Conservation (phyloP, 2,888 invertebrate species). For the Taenaris catops region DNA sequence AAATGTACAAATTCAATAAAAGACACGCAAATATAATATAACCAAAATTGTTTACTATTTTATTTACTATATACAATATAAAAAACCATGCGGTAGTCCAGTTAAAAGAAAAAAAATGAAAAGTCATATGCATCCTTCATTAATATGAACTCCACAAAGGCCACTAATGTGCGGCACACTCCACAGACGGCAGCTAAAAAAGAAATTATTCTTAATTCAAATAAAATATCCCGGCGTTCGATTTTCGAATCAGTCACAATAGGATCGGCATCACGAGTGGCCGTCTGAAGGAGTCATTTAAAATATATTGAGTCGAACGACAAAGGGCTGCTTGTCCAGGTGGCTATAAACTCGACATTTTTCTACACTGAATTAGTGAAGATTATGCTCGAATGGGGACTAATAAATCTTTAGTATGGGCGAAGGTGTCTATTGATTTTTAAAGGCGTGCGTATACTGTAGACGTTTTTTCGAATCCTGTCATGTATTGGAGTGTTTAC, state of each 20-base stretch:
- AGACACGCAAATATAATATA: no score
- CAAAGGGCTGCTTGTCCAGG: constrained; percentile 66
- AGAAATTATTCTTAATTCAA: constrained; percentile 73
- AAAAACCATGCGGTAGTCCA: constrained; percentile 51
- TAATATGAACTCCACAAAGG: constrained; percentile 64
- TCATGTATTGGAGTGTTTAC: neutral
- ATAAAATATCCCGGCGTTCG: constrained; percentile 49
- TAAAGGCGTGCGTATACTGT: constrained; percentile 24
- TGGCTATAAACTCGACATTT: constrained; percentile 63
- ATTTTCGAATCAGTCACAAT: constrained; percentile 63
- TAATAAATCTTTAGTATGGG: constrained; percentile 66
- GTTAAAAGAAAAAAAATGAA: constrained; percentile 28
- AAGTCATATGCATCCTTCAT: constrained; percentile 50
- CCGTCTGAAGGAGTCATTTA: constrained; percentile 65
- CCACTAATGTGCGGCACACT: constrained; percentile 74
- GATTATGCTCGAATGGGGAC: constrained; percentile 67
- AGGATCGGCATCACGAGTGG: constrained; percentile 49
- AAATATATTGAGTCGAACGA: constrained; percentile 70
- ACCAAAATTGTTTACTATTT: no score
- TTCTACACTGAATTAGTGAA: constrained; percentile 74
- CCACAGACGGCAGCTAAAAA: constrained; percentile 68
- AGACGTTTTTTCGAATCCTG: neutral
- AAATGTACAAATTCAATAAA: no score
- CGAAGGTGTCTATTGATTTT: constrained; percentile 61
- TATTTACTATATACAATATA: no score